Conservation (phyloP, 2,888 invertebrate genomes). For the Endotricha flammealis region DNA sequence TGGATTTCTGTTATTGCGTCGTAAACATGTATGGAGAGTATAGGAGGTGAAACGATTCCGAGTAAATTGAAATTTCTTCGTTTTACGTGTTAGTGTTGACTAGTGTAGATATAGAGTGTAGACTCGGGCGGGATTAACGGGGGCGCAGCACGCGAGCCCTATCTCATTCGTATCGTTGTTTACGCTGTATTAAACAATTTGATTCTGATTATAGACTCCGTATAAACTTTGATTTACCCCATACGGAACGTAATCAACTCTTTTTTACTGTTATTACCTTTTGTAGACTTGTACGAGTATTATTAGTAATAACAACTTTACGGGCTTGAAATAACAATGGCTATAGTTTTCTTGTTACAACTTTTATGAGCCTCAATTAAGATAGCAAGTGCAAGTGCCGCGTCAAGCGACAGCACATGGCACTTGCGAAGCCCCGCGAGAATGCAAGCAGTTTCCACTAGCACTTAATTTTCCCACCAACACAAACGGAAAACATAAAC, state of each 20-base stretch:
- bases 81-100: slow-evolving; percentile 38
- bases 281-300: too few species aligned
- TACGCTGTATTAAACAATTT: slow-evolving; percentile 71
- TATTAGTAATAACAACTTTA: too few species aligned
- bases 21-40: slow-evolving; percentile 21
- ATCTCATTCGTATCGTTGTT: slow-evolving; percentile 67
- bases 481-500: slow-evolving; percentile 79
- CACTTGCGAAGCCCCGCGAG: slow-evolving; percentile 49
- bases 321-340: too few species aligned
- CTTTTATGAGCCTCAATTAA: too few species aligned
- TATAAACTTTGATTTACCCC: slow-evolving; percentile 40
- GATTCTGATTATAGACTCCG: slow-evolving; percentile 61
- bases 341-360: too few species aligned
- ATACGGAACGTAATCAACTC: slow-evolving; percentile 27
- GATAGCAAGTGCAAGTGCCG: too few species aligned
- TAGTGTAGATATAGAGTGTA: slow-evolving; percentile 27
- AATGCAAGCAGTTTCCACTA: slow-evolving; percentile 65
- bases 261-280: slow-evolving; percentile 15
- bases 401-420: slow-evolving; percentile 38
- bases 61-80: slow-evolving; percentile 63
- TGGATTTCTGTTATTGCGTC: slow-evolving; percentile 17
- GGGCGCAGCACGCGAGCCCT: slow-evolving; percentile 55
- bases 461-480: slow-evolving; percentile 70
- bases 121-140: slow-evolving; percentile 54
- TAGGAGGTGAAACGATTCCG: slow-evolving; percentile 42